A percentile compares a stretch with the other conserved stretches of the same genome.
Conservation (phyloP, 2,888 invertebrate species). For the Teleiodes luculella region DNA sequence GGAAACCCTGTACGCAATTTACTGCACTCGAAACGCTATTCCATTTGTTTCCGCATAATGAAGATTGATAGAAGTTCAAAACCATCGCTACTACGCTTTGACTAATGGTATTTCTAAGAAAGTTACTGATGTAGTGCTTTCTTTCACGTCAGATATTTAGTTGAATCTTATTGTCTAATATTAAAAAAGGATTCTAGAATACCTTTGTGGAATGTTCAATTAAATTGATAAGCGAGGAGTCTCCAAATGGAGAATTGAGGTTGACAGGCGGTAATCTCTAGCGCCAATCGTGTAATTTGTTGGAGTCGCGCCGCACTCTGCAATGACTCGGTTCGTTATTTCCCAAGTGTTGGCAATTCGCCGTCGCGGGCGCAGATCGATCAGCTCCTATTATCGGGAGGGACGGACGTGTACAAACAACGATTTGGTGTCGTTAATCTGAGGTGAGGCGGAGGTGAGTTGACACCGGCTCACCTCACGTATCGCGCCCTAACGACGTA, state of each 20-base stretch:
- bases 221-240: background rate
- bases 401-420: slow-evolving; percentile 78
- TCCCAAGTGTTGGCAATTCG: slow-evolving; percentile 71
- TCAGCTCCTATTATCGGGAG: slow-evolving; percentile 73
- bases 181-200: no score
- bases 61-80: slow-evolving; percentile 40
- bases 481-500: slow-evolving; percentile 60
- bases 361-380: slow-evolving; percentile 64
- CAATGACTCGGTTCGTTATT: slow-evolving; percentile 62
- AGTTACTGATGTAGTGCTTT: background rate
- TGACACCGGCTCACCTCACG: slow-evolving; percentile 65
- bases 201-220: no score
- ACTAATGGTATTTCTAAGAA: background rate
- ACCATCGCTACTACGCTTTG: background rate
- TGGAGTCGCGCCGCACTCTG: slow-evolving; percentile 20
- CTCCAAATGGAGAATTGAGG: slow-evolving; percentile 28
- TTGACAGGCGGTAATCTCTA: slow-evolving; percentile 57
- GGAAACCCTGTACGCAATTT: slow-evolving; percentile 44
- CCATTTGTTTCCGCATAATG: slow-evolving; percentile 44
- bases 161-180: no score
- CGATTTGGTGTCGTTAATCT: slow-evolving; percentile 74
- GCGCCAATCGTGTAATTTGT: slow-evolving; percentile 20
- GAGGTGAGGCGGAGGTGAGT: slow-evolving; percentile 58
- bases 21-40: slow-evolving; percentile 38
- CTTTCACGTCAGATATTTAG: background rate